Percentiles rank a stretch among this genome's conserved stretches.
Conservation (phyloP, 2,797 vertebrate species). For the Arremon brunneinucha region DNA sequence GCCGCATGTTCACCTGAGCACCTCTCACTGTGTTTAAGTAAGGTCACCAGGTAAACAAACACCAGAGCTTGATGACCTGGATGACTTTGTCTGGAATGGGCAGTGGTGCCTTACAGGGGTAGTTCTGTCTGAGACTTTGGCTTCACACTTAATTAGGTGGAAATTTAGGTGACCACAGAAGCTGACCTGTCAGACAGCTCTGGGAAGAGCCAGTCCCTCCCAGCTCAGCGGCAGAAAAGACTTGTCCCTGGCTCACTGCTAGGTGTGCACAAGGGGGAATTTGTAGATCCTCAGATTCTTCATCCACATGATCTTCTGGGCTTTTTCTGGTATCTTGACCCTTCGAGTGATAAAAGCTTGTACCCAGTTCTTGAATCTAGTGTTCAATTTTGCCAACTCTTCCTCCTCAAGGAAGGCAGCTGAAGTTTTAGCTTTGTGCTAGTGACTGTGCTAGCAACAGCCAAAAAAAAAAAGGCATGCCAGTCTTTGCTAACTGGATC, state of each 20-base stretch:
- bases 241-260: neutral
- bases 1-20: neutral
- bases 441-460: neutral
- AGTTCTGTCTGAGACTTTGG: neutral
- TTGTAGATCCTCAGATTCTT: neutral
- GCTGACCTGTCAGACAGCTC: neutral
- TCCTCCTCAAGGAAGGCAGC: neutral
- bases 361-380: neutral
- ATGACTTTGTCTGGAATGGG: neutral
- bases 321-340: neutral
- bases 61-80: neutral
- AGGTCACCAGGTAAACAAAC: neutral
- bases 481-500: neutral
- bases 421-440: neutral
- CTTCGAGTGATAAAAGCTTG: neutral
- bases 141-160: neutral
- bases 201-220: neutral
- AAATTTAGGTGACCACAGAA: neutral
- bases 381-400: neutral
- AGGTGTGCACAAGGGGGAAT: neutral
- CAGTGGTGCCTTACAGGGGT: neutral
- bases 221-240: neutral
- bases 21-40: neutral
- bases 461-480: neutral
- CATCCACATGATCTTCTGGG: neutral